Evolutionary conservation across 2,113 vertebrate species (phyloP).

Genomic region (Picathartes gymnocephalus): DNA sequence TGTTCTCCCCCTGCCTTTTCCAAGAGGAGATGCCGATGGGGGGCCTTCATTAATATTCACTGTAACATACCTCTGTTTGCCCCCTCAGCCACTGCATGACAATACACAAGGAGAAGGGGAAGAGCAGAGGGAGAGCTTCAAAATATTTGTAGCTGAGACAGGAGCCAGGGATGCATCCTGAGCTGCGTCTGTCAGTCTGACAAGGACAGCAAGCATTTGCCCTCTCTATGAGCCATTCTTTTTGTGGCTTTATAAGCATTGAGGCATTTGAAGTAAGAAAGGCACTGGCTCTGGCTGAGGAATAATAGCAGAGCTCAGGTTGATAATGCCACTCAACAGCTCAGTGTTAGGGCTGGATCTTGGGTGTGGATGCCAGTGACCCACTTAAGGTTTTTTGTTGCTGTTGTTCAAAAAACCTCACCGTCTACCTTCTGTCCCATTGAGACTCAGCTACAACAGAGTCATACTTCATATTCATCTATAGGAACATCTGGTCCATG

Average conservation of each 20-base stretch:
- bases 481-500: slow-evolving; percentile 81
- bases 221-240: not conserved
- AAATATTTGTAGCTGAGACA: not conserved
- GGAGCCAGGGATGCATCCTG: not conserved
- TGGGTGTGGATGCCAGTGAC: not conserved
- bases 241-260: not conserved
- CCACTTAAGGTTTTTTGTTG: slow-evolving; percentile 52
- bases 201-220: slow-evolving; percentile 10
- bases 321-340: not conserved
- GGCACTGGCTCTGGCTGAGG: not conserved
- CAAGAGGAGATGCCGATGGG: slow-evolving; percentile 53
- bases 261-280: slow-evolving; percentile 24
- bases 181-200: slow-evolving; percentile 11
- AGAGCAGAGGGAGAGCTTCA: slow-evolving; percentile 21
- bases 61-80: slow-evolving; percentile 64
- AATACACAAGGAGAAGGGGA: slow-evolving; percentile 18
- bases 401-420: slow-evolving; percentile 29
- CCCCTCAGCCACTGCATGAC: slow-evolving; percentile 45
- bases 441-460: slow-evolving; percentile 66
- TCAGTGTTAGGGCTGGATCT: not conserved
- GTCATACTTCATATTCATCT: slow-evolving; percentile 79
- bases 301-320: not conserved
- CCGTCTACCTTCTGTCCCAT: slow-evolving; percentile 45
- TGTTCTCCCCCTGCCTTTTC: slow-evolving; percentile 13
- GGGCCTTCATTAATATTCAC: slow-evolving; percentile 73